These are phyloP conservation scores for Anguilla japonica DNA, from an alignment of 2,113 vertebrate genomes.

Conservation along the genomic window DNA sequence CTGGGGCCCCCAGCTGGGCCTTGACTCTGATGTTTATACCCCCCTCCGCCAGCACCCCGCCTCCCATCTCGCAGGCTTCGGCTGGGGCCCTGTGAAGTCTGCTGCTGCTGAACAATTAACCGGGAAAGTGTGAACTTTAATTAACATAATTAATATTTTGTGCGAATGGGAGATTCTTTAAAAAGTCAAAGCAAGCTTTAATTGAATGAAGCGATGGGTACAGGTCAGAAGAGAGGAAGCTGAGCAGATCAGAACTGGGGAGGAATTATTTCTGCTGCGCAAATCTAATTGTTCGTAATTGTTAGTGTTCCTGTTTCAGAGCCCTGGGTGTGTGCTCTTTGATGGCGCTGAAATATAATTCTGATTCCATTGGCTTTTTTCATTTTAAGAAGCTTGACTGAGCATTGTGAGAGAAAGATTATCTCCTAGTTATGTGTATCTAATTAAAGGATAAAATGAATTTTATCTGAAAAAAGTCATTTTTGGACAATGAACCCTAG, in stretches of 20 bases:
- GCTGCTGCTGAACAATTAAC: conserved; percentile 66
- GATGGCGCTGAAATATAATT: background rate
- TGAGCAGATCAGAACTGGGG: conserved; percentile 11
- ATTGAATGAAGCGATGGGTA: conserved; percentile 56
- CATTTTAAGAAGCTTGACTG: background rate
- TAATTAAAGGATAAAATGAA: background rate
- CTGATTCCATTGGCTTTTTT: background rate
- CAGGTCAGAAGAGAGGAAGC: conserved; percentile 48
- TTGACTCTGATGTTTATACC: conserved; percentile 57
- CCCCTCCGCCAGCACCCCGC: conserved; percentile 24
- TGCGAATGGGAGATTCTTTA: conserved; percentile 29
- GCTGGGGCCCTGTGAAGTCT: conserved; percentile 60
- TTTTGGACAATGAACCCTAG: background rate
- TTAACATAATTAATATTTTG: conserved; percentile 68
- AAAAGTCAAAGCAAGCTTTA: conserved; percentile 52
- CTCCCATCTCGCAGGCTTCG: conserved; percentile 64
- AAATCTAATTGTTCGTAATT: background rate
- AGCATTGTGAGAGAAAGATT: background rate
- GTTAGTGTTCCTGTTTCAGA: background rate
- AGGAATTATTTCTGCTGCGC: background rate
- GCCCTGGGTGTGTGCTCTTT: background rate
- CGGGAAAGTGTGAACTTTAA: conserved; percentile 64
- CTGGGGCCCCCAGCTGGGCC: conserved; percentile 61
- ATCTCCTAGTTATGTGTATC: background rate
- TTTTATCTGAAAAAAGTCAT: background rate